Conservation (phyloP, 2,888 invertebrate species). For the Entomobrya multifasciata region DNA sequence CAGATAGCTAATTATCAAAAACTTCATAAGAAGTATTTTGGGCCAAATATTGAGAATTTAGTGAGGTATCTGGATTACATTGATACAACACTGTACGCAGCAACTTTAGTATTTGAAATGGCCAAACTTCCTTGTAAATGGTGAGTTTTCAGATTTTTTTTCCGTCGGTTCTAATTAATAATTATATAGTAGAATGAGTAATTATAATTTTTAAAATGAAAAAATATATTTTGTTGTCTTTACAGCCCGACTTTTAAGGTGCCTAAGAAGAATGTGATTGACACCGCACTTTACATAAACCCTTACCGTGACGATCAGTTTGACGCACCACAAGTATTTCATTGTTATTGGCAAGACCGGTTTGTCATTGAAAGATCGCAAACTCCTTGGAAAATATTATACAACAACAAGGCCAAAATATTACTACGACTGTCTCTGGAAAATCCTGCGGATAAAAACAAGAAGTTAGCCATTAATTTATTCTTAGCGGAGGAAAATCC, state of each 20-base stretch:
- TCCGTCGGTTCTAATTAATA: not conserved
- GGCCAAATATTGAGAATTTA: slow-evolving; percentile 57
- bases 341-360: slow-evolving; percentile 64
- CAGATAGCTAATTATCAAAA: slow-evolving; percentile 62
- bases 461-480: slow-evolving; percentile 64
- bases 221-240: slow-evolving; percentile 1
- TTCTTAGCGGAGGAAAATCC: slow-evolving; percentile 65
- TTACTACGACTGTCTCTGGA: slow-evolving; percentile 58
- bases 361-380: slow-evolving; percentile 67
- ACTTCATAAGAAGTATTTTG: slow-evolving; percentile 57
- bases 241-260: slow-evolving; percentile 61
- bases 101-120: slow-evolving; percentile 43
- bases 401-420: slow-evolving; percentile 67
- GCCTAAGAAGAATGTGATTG: slow-evolving; percentile 63
- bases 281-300: slow-evolving; percentile 63
- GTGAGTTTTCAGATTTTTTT: slow-evolving; percentile 27
- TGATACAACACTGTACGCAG: slow-evolving; percentile 41
- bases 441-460: slow-evolving; percentile 63
- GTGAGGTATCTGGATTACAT: slow-evolving; percentile 56
- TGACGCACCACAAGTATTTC: slow-evolving; percentile 66
- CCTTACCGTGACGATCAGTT: slow-evolving; percentile 68
- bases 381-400: slow-evolving; percentile 62
- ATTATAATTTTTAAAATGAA: too few species aligned
- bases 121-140: slow-evolving; percentile 61
- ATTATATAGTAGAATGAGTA: not conserved